These are phyloP conservation scores for Sarcophilus harrisii DNA, from an alignment of 2,797 vertebrate genomes.

Conservation along the genomic window DNA sequence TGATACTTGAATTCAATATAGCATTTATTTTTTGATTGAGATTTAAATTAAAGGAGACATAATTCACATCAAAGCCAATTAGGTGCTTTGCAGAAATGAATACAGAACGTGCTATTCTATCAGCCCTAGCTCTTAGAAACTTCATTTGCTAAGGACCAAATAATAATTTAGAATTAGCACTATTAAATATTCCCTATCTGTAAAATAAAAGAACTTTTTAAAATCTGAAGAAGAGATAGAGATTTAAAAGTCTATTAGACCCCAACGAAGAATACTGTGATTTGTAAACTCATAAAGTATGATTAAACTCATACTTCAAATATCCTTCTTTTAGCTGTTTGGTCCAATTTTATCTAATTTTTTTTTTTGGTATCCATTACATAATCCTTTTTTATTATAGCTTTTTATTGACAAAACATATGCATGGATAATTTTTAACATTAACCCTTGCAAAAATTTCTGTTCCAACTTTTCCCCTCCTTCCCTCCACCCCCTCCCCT, in stretches of 20 bases:
- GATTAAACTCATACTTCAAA: background rate
- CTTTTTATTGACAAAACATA: no score
- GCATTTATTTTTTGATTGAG: constrained; percentile 63
- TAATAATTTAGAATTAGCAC: constrained; percentile 50
- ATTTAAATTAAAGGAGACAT: constrained; percentile 58
- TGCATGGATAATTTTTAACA: no score
- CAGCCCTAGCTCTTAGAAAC: background rate
- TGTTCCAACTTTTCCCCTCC: no score
- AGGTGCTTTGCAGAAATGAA: constrained; percentile 55
- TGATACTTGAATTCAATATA: constrained; percentile 64
- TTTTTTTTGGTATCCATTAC: no score
- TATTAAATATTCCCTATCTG: constrained; percentile 40
- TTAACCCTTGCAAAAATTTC: no score
- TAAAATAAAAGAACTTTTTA: background rate
- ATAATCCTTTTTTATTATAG: no score
- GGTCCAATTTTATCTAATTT: background rate
- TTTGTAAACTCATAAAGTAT: background rate
- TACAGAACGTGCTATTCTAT: constrained; percentile 29
- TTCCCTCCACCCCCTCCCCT: no score
- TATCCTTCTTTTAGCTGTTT: background rate
- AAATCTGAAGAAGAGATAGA: background rate
- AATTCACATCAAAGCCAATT: constrained; percentile 67
- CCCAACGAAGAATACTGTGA: background rate
- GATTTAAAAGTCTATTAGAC: constrained; percentile 19
- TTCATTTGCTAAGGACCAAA: constrained; percentile 7